A percentile compares a stretch with the other conserved stretches of the same genome.
These are phyloP conservation scores for Pygoscelis antarcticus DNA, from an alignment of 2,113 vertebrate species.

Conservation along the genomic window DNA sequence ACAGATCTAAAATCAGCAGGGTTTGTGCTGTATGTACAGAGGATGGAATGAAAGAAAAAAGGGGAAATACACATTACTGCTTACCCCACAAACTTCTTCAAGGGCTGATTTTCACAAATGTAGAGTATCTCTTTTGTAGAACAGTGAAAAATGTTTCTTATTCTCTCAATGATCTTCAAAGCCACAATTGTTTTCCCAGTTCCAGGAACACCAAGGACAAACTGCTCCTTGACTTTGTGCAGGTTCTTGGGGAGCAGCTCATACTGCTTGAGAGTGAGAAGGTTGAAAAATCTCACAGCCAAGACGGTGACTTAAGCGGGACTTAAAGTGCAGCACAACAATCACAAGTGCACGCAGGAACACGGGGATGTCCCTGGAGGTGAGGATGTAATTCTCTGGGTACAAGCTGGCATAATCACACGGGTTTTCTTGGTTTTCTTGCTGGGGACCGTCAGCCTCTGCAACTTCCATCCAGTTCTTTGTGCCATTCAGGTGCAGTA, in stretches of 20 bases:
- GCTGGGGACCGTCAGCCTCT: neutral
- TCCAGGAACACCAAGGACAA: neutral
- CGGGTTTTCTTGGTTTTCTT: neutral
- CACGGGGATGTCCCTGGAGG: fast-evolving
- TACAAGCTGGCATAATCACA: neutral
- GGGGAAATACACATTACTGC: neutral
- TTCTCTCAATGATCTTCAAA: neutral
- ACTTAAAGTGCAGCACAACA: neutral
- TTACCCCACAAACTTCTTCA: neutral
- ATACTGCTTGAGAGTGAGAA: neutral
- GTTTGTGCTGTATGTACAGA: neutral
- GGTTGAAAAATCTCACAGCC: neutral
- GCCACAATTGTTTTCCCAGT: neutral
- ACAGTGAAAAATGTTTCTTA: neutral
- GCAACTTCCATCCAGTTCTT: neutral
- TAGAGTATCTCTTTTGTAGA: neutral
- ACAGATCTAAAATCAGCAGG: neutral
- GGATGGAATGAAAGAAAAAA: neutral
- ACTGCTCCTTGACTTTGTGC: neutral
- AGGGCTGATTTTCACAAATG: neutral
- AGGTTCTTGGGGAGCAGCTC: neutral
- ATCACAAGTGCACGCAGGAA: neutral
- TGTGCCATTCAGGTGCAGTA: neutral
- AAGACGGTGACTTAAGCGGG: neutral
- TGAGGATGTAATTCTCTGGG: neutral